Evolutionary conservation across 2,113 vertebrate genomes (phyloP).

Genomic region (Pluvianellus socialis): DNA sequence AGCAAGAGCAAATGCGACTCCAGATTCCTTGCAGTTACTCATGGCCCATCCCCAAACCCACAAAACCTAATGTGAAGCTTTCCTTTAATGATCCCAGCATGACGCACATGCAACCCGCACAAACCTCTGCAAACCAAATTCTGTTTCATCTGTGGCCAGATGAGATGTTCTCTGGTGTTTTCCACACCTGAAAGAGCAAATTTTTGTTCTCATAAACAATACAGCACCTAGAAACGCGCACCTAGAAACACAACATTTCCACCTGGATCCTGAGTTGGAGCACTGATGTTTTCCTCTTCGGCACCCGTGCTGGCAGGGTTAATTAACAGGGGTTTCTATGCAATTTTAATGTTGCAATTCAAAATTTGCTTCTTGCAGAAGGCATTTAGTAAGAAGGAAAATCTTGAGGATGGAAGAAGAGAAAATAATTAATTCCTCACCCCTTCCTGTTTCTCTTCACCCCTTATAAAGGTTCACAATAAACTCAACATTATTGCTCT

Average conservation of each 20-base stretch:
- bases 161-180: background rate
- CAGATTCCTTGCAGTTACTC: background rate
- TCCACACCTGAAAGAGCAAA: background rate
- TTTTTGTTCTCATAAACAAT: background rate
- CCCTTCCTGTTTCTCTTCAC: background rate
- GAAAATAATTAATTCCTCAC: background rate
- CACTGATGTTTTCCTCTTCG: background rate
- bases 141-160: background rate
- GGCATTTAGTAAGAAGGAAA: background rate
- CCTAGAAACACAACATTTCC: background rate
- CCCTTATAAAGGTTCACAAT: background rate
- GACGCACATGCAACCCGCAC: background rate
- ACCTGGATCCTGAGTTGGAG: background rate
- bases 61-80: background rate
- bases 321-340: background rate
- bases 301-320: background rate
- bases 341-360: background rate
- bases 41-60: background rate
- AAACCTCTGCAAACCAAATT: background rate
- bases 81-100: background rate
- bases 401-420: background rate
- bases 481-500: constrained; percentile 20
- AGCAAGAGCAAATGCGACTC: background rate
- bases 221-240: background rate
- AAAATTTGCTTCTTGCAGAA: background rate